A percentile compares a stretch with the other conserved stretches of the same genome.
Conservation (phyloP, 2,888 invertebrate species). For the Napeogenes sylphis region DNA sequence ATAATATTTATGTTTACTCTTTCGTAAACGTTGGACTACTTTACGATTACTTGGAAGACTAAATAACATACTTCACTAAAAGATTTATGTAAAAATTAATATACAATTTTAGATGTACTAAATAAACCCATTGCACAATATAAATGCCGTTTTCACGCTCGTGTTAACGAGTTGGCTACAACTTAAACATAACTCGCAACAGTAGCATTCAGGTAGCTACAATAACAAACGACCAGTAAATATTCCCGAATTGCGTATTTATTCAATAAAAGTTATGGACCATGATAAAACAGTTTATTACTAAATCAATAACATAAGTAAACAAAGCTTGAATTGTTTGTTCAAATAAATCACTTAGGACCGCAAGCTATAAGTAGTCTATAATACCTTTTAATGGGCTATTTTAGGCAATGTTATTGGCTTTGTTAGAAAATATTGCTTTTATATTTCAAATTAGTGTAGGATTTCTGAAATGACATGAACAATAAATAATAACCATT, state of each 20-base stretch:
- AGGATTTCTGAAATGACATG: too few relatives aligned
- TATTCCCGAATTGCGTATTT: conserved; percentile 55
- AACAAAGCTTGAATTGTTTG: conserved; percentile 30
- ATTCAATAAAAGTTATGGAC: conserved; percentile 59
- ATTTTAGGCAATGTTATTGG: conserved; percentile 10
- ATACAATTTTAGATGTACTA: too few relatives aligned
- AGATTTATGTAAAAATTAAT: too few relatives aligned
- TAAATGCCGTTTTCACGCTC: background rate
- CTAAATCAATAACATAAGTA: conserved; percentile 52
- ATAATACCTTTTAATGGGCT: conserved; percentile 11
- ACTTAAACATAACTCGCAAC: conserved; percentile 17
- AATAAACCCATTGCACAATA: background rate
- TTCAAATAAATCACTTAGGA: conserved; percentile 25
- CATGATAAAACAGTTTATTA: conserved; percentile 64
- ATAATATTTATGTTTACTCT: too few relatives aligned
- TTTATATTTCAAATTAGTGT: background rate
- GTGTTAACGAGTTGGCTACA: background rate
- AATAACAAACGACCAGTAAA: conserved; percentile 51
- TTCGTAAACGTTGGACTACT: too few relatives aligned
- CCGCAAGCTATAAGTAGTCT: conserved; percentile 10
- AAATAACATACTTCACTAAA: too few relatives aligned
- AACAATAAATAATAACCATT: too few relatives aligned
- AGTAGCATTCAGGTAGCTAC: conserved; percentile 26
- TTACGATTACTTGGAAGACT: too few relatives aligned
- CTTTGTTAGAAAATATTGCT: background rate